phyloP scores from a whole-genome alignment of 53 echinoderm and acorn worm genomes.

The Pentamera pediparva region DNA sequence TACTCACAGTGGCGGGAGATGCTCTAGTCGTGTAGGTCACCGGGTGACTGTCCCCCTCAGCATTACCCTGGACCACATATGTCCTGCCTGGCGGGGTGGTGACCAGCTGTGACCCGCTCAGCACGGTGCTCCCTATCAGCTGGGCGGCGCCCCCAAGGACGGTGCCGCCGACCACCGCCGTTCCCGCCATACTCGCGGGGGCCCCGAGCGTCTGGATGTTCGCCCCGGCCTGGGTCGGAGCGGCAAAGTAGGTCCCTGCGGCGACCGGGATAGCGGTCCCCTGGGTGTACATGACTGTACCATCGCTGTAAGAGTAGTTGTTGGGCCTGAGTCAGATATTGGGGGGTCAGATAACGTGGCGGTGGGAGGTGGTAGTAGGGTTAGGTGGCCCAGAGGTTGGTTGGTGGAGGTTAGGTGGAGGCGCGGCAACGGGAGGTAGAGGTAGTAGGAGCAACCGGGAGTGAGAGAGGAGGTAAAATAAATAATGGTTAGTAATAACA shows the following conservation, averaged over 20 bases:
- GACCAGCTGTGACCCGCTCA: constrained; percentile 75
- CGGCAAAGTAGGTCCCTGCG: constrained; percentile 68
- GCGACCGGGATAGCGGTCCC: constrained; percentile 67
- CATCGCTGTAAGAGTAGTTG: constrained; percentile 99
- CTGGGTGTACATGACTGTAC: constrained; percentile 94
- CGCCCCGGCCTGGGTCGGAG: constrained; percentile 51
- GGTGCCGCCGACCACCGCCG: constrained; percentile 53
- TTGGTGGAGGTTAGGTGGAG: constrained; percentile 28
- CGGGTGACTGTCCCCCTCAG: constrained; percentile 88
- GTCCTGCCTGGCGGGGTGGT: constrained; percentile 84
- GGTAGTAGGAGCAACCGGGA: constrained; percentile 31
- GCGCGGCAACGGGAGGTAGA: constrained; percentile 26
- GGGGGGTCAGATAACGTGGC: constrained; percentile 14
- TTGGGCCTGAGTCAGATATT: constrained; percentile 65
- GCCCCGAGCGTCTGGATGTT: constrained; percentile 80
- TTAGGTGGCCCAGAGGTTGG: constrained; percentile 23
- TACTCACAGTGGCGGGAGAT: constrained; percentile 97
- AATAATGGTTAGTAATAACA: too few species aligned
- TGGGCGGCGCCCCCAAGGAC: constrained; percentile 48
- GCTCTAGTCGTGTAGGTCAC: constrained; percentile 95
- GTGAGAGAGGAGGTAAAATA: constrained; percentile 23
- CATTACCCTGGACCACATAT: constrained; percentile 81
- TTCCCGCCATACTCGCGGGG: constrained; percentile 54
- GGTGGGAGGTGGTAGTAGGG: constrained; percentile 47
- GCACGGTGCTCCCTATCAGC: constrained; percentile 55